Percentiles rank a stretch among this genome's conserved stretches.
Conservation (phyloP, 2,797 vertebrate genomes). For the Leuciscus waleckii region DNA sequence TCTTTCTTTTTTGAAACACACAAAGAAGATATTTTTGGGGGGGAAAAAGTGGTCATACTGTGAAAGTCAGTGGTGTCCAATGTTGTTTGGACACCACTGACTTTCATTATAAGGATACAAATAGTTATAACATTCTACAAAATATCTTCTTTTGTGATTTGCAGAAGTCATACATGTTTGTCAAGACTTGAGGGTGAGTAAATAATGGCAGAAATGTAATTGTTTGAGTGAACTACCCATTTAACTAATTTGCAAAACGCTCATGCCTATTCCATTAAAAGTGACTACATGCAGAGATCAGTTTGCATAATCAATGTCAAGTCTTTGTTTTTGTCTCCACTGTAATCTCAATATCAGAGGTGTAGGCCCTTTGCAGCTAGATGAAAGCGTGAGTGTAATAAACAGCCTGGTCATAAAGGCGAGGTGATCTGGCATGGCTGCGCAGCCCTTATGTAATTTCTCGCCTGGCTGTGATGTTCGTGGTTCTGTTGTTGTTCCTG, state of each 20-base stretch:
- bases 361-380: slow-evolving; percentile 9
- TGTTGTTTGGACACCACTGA: neutral
- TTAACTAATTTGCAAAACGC: neutral
- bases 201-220: neutral
- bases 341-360: slow-evolving; percentile 30
- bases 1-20: neutral
- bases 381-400: slow-evolving; percentile 32
- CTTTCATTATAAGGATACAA: neutral
- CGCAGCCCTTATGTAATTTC: slow-evolving; percentile 56
- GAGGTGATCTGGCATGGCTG: slow-evolving; percentile 34
- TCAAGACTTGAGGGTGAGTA: neutral
- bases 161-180: neutral
- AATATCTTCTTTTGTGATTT: neutral
- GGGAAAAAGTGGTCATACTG: neutral
- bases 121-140: neutral
- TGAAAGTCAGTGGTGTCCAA: neutral
- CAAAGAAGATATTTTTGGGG: neutral
- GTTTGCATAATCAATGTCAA: neutral
- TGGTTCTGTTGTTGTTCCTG: slow-evolving; percentile 58
- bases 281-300: slow-evolving; percentile 11
- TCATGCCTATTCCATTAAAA: neutral
- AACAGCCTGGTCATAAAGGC: slow-evolving; percentile 34
- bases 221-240: neutral
- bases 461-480: slow-evolving; percentile 57
- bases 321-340: slow-evolving; percentile 16